Percentiles rank a stretch among this genome's conserved stretches.
Conservation (phyloP, 2,113 vertebrate genomes). For the Neofelis nebulosa region DNA sequence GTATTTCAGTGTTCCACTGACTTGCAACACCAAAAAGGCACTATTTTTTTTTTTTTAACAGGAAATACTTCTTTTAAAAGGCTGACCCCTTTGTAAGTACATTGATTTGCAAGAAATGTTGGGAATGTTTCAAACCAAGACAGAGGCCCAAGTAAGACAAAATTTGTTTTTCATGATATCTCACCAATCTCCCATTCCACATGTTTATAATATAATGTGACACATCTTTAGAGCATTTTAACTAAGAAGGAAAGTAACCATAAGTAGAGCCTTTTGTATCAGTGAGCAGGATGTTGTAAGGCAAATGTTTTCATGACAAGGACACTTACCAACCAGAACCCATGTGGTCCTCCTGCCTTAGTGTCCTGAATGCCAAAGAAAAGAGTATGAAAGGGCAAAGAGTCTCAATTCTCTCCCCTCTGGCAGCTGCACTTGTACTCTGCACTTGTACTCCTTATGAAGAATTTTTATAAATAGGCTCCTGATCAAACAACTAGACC, state of each 20-base stretch:
- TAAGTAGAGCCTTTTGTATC: conserved; percentile 40
- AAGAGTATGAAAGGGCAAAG: conserved; percentile 45
- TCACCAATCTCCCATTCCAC: conserved; percentile 74
- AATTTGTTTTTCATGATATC: conserved; percentile 75
- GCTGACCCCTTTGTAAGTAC: conserved; percentile 79
- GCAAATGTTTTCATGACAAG: conserved; percentile 59
- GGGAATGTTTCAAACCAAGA: conserved; percentile 79
- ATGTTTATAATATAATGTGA: conserved; percentile 52
- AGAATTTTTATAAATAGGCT: conserved; percentile 60
- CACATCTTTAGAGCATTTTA: conserved; percentile 48
- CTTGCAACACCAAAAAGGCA: conserved; percentile 85
- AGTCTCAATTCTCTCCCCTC: conserved; percentile 48
- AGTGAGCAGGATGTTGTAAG: conserved; percentile 44
- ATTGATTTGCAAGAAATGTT: conserved; percentile 83
- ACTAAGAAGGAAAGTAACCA: conserved; percentile 33
- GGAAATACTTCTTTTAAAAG: conserved; percentile 70
- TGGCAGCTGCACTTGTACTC: conserved; percentile 26
- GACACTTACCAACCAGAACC: conserved; percentile 64
- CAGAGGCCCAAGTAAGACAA: conserved; percentile 65
- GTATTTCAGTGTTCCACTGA: conserved; percentile 83
- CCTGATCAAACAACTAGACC: conserved; percentile 58
- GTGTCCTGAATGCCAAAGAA: conserved; percentile 58
- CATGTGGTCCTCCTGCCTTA: conserved; percentile 39
- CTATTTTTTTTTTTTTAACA: conserved; percentile 67
- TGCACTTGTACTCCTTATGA: conserved; percentile 34